A percentile compares a stretch with the other conserved stretches of the same genome.
phyloP scores from a whole-genome alignment of 1,140 invertebrate species.

The Drosophila littoralis region DNA sequence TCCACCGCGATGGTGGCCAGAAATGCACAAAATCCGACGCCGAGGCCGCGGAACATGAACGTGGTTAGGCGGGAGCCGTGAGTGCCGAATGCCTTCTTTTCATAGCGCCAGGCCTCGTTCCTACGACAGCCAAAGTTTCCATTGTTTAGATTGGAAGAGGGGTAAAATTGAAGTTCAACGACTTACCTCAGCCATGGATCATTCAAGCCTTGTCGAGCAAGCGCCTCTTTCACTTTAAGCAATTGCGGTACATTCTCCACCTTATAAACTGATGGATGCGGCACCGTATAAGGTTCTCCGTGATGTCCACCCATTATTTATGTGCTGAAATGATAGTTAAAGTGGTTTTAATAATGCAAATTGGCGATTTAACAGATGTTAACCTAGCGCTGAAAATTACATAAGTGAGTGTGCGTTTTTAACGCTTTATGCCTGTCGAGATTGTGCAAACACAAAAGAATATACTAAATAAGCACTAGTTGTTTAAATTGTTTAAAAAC shows the following conservation, averaged over 20 bases:
- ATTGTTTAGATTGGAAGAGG: background rate
- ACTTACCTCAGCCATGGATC: slow-evolving; percentile 91
- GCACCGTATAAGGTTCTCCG: slow-evolving; percentile 86
- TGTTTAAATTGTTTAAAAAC: slow-evolving; percentile 3
- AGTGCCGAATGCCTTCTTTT: slow-evolving; percentile 85
- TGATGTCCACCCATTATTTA: slow-evolving; percentile 86
- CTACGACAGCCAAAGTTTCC: slow-evolving; percentile 73
- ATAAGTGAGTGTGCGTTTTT: slow-evolving; percentile 60
- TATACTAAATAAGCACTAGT: background rate
- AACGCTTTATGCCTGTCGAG: background rate
- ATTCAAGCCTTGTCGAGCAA: slow-evolving; percentile 88
- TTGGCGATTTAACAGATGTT: slow-evolving; percentile 30
- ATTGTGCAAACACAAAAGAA: background rate
- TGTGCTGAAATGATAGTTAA: slow-evolving; percentile 18
- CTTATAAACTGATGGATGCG: slow-evolving; percentile 90
- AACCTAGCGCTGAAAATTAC: slow-evolving; percentile 61
- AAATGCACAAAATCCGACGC: slow-evolving; percentile 87
- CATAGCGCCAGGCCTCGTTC: slow-evolving; percentile 91
- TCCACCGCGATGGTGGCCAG: slow-evolving; percentile 86
- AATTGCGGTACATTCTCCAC: slow-evolving; percentile 89
- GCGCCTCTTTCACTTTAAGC: slow-evolving; percentile 85
- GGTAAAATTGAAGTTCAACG: background rate
- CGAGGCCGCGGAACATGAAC: slow-evolving; percentile 86
- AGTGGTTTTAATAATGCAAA: slow-evolving; percentile 10
- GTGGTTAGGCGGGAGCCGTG: slow-evolving; percentile 62